These are phyloP conservation scores for Oreotrochilus melanogaster DNA, from an alignment of 2,113 vertebrate genomes.

Conservation along the genomic window DNA sequence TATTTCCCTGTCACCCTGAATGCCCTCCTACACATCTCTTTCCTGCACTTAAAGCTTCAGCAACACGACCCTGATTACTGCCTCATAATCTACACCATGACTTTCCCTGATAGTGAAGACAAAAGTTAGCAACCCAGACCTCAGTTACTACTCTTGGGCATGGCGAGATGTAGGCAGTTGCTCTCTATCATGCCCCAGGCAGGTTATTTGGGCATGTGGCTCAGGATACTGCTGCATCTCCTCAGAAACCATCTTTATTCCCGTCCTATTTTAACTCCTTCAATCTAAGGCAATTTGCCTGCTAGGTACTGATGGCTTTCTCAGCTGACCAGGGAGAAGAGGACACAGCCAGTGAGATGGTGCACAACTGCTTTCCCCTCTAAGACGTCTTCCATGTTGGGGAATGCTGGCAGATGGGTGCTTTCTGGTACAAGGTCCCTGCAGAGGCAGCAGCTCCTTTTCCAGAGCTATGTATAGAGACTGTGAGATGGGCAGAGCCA, in stretches of 20 bases:
- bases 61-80: background rate
- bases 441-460: background rate
- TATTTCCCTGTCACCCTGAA: rapidly evolving
- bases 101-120: background rate
- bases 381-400: background rate
- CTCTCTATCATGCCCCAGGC: background rate
- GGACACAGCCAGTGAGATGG: background rate
- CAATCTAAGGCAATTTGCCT: background rate
- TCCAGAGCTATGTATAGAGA: background rate
- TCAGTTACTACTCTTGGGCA: background rate
- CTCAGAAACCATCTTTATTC: background rate
- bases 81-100: background rate
- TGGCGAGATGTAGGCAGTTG: background rate
- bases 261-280: background rate
- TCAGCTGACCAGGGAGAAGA: background rate
- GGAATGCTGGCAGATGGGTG: background rate
- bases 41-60: background rate
- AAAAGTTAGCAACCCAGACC: background rate
- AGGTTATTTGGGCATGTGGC: background rate
- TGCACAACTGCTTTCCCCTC: background rate
- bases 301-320: background rate
- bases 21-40: background rate
- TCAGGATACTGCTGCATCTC: background rate
- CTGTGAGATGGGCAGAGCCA: background rate
- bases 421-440: background rate